phyloP scores from a whole-genome alignment of 2,113 vertebrate species.

The Zosterops hypoxanthus region DNA sequence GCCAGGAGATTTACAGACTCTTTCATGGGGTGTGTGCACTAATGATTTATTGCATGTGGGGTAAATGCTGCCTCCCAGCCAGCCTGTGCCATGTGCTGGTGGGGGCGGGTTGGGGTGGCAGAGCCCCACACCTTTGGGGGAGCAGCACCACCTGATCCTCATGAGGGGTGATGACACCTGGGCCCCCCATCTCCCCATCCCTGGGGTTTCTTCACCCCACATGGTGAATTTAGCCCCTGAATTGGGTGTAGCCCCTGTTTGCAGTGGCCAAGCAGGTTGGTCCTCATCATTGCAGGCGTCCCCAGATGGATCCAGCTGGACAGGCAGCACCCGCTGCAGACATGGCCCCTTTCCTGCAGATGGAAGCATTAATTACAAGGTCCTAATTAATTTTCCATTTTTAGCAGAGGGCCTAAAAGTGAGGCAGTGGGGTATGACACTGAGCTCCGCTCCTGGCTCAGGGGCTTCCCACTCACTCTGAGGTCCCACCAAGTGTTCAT shows the following conservation, averaged over 20 bases:
- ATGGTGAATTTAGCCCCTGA: fast-evolving
- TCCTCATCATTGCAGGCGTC: fast-evolving
- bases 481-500: neutral
- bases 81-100: fast-evolving
- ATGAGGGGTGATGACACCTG: fast-evolving
- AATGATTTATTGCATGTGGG: neutral
- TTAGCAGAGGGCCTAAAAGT: neutral
- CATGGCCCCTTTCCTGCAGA: neutral
- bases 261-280: neutral
- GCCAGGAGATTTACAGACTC: neutral
- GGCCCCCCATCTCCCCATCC: neutral
- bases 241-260: neutral
- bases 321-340: neutral
- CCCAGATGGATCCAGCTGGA: neutral
- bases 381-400: conserved; percentile 26
- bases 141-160: neutral
- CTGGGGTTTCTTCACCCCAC: fast-evolving
- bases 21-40: neutral
- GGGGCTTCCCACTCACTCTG: neutral
- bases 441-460: neutral
- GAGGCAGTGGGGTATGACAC: neutral
- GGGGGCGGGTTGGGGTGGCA: fast-evolving
- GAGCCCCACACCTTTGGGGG: neutral
- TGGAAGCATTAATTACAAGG: conserved; percentile 19
- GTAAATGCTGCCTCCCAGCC: neutral